Evolutionary conservation across 1,140 invertebrate species (phyloP).

Genomic region (Trinorchestia longiramus): DNA sequence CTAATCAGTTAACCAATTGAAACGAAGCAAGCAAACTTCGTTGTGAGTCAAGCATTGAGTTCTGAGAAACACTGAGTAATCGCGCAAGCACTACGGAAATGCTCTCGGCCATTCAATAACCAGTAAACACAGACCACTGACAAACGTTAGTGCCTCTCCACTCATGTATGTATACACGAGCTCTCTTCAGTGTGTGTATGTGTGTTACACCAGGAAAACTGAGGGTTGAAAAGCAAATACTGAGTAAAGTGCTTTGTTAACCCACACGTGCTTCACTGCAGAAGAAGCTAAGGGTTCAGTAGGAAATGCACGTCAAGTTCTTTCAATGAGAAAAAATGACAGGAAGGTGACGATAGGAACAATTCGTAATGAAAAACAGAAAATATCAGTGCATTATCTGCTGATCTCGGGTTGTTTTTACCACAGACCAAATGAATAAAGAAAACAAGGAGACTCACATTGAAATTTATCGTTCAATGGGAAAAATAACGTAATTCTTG

Average conservation of each 20-base stretch:
- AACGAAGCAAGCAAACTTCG: not conserved
- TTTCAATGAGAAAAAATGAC: not conserved
- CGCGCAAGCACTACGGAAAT: not conserved
- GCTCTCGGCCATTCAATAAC: conserved; percentile 5
- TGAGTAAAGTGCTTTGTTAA: not conserved
- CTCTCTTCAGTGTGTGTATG: not conserved
- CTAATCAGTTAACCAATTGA: not conserved
- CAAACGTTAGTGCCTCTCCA: conserved; percentile 16
- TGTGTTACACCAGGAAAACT: not conserved
- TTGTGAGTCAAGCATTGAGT: not conserved
- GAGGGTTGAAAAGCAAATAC: not conserved
- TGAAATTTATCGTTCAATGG: too few species aligned
- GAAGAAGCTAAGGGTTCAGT: not conserved
- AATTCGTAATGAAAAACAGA: not conserved
- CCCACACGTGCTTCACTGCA: not conserved
- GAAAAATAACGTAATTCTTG: too few species aligned
- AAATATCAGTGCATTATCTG: not conserved
- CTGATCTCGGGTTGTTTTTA: not conserved
- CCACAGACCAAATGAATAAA: not conserved
- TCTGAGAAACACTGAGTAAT: not conserved
- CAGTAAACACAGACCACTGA: conserved; percentile 3
- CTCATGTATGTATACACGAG: not conserved
- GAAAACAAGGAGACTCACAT: too few species aligned
- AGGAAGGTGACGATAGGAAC: not conserved
- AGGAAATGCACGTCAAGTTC: not conserved